These are phyloP conservation scores for Glaucomys volans DNA, from an alignment of 2,113 vertebrate genomes.

Conservation along the genomic window DNA sequence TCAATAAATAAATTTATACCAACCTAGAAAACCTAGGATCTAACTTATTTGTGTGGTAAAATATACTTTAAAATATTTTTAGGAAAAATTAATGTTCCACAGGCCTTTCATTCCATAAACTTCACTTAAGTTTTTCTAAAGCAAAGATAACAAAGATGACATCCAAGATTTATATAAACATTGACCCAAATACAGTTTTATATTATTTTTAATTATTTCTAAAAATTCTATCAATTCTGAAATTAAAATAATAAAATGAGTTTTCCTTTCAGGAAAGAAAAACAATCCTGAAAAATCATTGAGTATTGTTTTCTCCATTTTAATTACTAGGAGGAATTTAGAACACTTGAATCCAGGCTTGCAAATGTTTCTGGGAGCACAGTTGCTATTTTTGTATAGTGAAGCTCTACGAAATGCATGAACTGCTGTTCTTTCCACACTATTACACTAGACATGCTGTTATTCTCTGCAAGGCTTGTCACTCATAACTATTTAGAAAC, in stretches of 20 bases:
- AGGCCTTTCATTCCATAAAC: background rate
- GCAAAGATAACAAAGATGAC: background rate
- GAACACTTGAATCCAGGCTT: background rate
- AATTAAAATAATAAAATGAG: background rate
- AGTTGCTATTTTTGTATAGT: conserved; percentile 29
- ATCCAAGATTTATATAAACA: background rate
- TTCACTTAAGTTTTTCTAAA: background rate
- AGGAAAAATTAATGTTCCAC: background rate
- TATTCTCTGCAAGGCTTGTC: conserved; percentile 63
- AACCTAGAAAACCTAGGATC: background rate
- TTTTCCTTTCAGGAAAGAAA: background rate
- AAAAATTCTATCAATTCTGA: background rate
- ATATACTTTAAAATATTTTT: background rate
- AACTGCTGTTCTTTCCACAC: conserved; percentile 43
- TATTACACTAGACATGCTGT: conserved; percentile 29
- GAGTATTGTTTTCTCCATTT: background rate
- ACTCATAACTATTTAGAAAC: conserved; percentile 66
- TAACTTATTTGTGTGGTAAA: background rate
- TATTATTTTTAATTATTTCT: background rate
- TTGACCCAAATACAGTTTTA: background rate
- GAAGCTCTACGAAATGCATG: conserved; percentile 31
- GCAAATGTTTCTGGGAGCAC: conserved; percentile 34
- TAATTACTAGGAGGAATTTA: conserved; percentile 20
- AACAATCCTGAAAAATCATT: background rate
- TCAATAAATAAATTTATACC: background rate